Conservation (phyloP, 1,140 invertebrate genomes). For the Sweltsa coloradensis region DNA sequence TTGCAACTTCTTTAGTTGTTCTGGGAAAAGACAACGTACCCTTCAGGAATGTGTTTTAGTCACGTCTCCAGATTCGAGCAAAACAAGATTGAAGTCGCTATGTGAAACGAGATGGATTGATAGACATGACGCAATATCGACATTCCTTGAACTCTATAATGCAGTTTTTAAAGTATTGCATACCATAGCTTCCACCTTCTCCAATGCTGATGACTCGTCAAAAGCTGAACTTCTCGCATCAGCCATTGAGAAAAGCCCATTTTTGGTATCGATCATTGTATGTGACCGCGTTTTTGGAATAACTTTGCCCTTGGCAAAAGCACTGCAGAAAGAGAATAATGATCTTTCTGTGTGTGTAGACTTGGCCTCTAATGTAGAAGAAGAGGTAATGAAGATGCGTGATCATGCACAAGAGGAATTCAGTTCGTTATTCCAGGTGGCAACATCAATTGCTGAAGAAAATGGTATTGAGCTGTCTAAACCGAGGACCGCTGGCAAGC, state of each 20-base stretch:
- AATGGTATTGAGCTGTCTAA: background rate
- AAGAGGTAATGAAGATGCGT: background rate
- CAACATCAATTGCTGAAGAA: background rate
- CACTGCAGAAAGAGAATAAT: constrained; percentile 1
- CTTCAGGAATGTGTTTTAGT: background rate
- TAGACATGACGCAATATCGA: background rate
- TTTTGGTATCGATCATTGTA: background rate
- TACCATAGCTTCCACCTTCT: too few species aligned
- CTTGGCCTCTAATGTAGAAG: background rate
- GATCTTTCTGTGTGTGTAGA: background rate
- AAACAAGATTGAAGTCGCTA: background rate
- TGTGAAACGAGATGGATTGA: constrained; percentile 2
- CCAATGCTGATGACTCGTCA: too few species aligned
- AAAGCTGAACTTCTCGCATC: background rate
- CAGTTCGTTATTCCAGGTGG: background rate
- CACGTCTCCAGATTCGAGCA: background rate
- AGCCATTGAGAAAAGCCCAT: background rate
- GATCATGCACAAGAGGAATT: background rate
- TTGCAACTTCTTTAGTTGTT: constrained; percentile 11
- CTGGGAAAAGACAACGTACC: background rate
- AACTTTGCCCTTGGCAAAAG: background rate
- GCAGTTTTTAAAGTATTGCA: too few species aligned
- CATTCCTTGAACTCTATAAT: background rate
- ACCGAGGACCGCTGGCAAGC: background rate
- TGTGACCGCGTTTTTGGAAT: background rate